A percentile compares a stretch with the other conserved stretches of the same genome.
Evolutionary conservation across 2,888 invertebrate genomes (phyloP).

Genomic region (Lasioglossum zephyrum): DNA sequence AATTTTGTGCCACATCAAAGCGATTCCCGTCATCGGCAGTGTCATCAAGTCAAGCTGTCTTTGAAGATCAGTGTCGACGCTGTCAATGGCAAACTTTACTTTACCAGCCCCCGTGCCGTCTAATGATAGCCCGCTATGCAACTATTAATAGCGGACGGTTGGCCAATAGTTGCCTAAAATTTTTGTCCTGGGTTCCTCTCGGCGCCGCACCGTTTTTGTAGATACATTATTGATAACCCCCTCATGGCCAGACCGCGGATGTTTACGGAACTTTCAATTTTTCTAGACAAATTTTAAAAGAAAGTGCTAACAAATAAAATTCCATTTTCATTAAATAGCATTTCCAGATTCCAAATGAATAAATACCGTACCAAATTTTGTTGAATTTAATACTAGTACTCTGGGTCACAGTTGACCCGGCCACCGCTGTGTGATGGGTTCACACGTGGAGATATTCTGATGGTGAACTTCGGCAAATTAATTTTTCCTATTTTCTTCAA

Average conservation of each 20-base stretch:
- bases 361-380: too few species aligned
- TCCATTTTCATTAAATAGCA: too few species aligned
- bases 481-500: neutral
- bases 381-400: too few species aligned
- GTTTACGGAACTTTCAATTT: too few species aligned
- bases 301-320: too few species aligned
- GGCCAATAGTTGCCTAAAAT: constrained; percentile 45
- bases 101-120: constrained; percentile 41
- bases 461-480: neutral
- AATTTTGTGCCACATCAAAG: constrained; percentile 55
- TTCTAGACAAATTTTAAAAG: too few species aligned
- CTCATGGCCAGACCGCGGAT: too few species aligned
- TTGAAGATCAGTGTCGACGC: constrained; percentile 63
- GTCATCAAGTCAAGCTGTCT: constrained; percentile 49
- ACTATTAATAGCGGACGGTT: constrained; percentile 47
- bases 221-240: neutral
- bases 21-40: constrained; percentile 49
- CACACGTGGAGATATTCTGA: neutral
- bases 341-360: too few species aligned
- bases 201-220: neutral
- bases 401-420: neutral
- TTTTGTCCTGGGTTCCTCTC: neutral
- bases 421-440: neutral
- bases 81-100: constrained; percentile 62
- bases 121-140: constrained; percentile 45